A percentile compares a stretch with the other conserved stretches of the same genome.
Evolutionary conservation across 2,888 invertebrate species (phyloP).

Genomic region (Drosophila mayaguana): DNA sequence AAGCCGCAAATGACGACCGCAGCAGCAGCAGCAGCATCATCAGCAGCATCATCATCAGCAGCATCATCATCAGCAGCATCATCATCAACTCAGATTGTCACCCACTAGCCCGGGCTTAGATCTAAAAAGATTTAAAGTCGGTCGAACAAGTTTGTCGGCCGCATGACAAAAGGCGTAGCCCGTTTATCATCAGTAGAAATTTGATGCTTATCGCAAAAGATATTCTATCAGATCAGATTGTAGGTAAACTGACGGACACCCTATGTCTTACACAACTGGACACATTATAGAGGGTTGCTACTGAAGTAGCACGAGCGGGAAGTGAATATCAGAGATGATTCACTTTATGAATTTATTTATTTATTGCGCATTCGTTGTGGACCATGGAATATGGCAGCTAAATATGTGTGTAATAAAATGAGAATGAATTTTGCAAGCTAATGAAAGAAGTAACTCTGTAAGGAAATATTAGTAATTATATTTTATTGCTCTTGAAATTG

Average conservation of each 20-base stretch:
- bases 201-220: constrained; percentile 78
- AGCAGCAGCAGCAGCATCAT: constrained; percentile 20
- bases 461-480: not conserved
- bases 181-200: constrained; percentile 69
- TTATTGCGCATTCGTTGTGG: not conserved
- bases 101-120: constrained; percentile 58
- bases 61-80: not conserved
- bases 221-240: constrained; percentile 57
- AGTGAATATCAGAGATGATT: not conserved
- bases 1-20: constrained; percentile 61
- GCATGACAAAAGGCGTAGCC: constrained; percentile 73
- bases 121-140: constrained; percentile 38
- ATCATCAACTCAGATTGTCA: constrained; percentile 43
- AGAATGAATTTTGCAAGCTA: not conserved
- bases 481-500: not conserved
- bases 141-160: constrained; percentile 69
- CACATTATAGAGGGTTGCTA: constrained; percentile 25
- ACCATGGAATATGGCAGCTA: not conserved
- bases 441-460: not conserved
- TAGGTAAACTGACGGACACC: constrained; percentile 46
- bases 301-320: not conserved
- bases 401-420: not conserved
- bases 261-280: constrained; percentile 21
- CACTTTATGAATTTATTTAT: not conserved
- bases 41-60: constrained; percentile 25